Evolutionary conservation across 2,888 invertebrate genomes (phyloP), one percentile per base, ranked within the genome.

Genomic region (Alloscopus bannaensis): DNA sequence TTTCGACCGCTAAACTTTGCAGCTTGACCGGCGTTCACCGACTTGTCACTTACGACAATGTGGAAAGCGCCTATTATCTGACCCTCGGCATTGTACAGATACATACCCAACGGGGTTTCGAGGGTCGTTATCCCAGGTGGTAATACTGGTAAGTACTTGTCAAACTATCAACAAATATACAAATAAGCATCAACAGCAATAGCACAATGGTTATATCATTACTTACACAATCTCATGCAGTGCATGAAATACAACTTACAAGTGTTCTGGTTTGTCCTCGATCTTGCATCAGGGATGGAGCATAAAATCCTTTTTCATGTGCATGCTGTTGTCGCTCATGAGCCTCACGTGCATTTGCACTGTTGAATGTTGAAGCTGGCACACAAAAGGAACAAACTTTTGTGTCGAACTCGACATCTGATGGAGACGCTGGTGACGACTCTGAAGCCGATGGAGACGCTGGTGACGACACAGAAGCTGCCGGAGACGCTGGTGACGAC

Each of bases 261-360:
- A 50, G 50, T 50, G 6, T 6, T 50, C 18, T 18, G 6, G 18
- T 50, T 6, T 50, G 16, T 8, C 16, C 11, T 50, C 50, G 50
- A 50, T 50, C 50, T 50, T 50, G 50, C 11, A 50, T 8, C 50
- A 16, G 11, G 16, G 50, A 18, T 16, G 50, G 11, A 6, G 11
- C 50, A 18, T 50, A 50, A 6, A 50, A 50, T 18, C 50, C 50
- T 18, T 16, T 18, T 8, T 50, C 50, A 6, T 50, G 16, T 50
- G 50, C 11, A 18, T 50, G 50, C 6, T 50, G 50, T 18, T 50
- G 50, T 18, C 18, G 50, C 50, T 50, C 50, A 18, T 50, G 50
- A 8, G 18, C 18, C 6, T 18, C 16, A 18, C 50, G 50, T 16
- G 50, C 50, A 16, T 18, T 8, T 18, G 11, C 50, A 8, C 16